Conservation (phyloP, 2,888 invertebrate species). For the Stramonita haemastoma region DNA sequence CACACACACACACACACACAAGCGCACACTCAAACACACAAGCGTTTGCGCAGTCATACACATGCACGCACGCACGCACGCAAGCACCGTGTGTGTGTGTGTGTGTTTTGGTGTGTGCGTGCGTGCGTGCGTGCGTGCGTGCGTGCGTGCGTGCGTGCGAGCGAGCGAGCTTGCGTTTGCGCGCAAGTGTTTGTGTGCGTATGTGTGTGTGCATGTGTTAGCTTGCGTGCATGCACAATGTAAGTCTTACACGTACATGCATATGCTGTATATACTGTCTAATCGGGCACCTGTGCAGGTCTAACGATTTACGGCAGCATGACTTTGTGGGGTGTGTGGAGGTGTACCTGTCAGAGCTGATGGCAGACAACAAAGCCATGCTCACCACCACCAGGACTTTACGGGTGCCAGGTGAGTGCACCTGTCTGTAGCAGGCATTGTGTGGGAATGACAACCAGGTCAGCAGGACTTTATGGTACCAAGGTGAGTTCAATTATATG, state of each 20-base stretch:
- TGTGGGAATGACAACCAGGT: no score
- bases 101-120: not conserved
- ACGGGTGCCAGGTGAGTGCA: slow-evolving; percentile 16
- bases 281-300: slow-evolving; percentile 46
- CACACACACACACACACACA: not conserved
- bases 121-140: not conserved
- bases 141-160: not conserved
- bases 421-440: no score
- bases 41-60: not conserved
- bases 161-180: not conserved
- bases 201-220: not conserved
- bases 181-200: not conserved
- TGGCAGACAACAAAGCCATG: slow-evolving; percentile 50
- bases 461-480: no score
- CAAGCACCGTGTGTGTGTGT: not conserved
- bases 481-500: no score
- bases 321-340: slow-evolving; percentile 68
- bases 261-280: not conserved
- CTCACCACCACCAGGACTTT: slow-evolving; percentile 52
- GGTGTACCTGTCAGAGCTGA: slow-evolving; percentile 54
- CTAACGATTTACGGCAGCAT: slow-evolving; percentile 60
- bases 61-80: not conserved
- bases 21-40: not conserved
- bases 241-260: no score
- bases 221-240: no score